Base-by-base conservation (phyloP, 1,140 invertebrate species). In the Drosophila insularis region DNA sequence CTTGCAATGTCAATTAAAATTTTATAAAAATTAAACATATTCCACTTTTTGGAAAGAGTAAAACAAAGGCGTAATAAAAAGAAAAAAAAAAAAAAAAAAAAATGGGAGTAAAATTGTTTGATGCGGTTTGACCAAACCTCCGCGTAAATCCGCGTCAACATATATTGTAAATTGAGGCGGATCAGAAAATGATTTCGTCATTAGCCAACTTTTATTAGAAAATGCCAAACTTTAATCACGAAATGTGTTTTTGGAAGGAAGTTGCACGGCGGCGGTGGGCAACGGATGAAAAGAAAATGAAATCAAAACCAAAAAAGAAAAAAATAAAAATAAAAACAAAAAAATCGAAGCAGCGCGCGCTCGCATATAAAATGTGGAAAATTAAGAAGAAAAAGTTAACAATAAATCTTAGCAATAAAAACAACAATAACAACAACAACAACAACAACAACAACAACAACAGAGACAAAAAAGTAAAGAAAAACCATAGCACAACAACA, bases 361-460 rank as follows among this genome's bases (percentile, higher is more conserved):
- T 17, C 27, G 23, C 35, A 63, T 64, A 69, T 68, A 55, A 71
- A 72, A 62, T 67, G 35, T 56, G 59, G 37, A 55, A 82, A 72
- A 69, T 82, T 64, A 55, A 70, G 61, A 65, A 73, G 61, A 62
- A 66, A 71, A 66, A 23, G 63, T 55, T 61, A 58, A 71, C 73
- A 53, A 85, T 80, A 78, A 84, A 84, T 85, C 62, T 56, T 53
- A 54, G 56, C 63, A 53, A 68, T 65, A 59, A 69, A 69, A 79
- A 46, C 63, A 39, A 60, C 54, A 71, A 71, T 53, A 37, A 61
- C 69, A 19, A 19, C 43, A 46, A 46, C 43, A 21, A 35, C 37
- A 39, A 54, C 23, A 50, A 50, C 27, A 27, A 46, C 43, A 21
- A 35, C 37, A 39, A 54, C 23, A 50, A 50, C 27, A 27, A 27